phyloP scores from a whole-genome alignment of 2,113 vertebrate species.

The Halcyon senegalensis region DNA sequence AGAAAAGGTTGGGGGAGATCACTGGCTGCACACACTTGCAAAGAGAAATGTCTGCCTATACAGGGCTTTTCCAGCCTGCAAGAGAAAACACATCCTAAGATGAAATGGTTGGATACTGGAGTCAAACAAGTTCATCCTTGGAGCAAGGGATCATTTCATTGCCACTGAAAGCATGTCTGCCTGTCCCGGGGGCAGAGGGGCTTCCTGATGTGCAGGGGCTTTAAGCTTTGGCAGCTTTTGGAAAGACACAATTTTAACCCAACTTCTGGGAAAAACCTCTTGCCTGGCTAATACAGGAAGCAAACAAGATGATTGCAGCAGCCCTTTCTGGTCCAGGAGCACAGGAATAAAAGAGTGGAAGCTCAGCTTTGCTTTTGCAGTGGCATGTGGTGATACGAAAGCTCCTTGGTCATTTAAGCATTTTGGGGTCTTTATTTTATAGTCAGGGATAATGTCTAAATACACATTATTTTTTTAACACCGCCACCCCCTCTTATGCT shows the following conservation, averaged over 20 bases:
- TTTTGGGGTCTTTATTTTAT: slow-evolving; percentile 66
- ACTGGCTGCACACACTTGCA: not conserved
- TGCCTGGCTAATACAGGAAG: slow-evolving; percentile 7
- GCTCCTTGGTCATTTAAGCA: slow-evolving; percentile 34
- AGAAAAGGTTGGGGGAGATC: not conserved
- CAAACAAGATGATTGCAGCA: not conserved
- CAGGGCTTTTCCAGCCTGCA: not conserved
- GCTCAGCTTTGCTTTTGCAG: not conserved
- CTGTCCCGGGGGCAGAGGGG: not conserved
- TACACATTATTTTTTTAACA: slow-evolving; percentile 63
- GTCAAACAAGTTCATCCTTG: not conserved
- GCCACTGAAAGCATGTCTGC: not conserved
- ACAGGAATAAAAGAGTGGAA: not conserved
- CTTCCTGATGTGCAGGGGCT: not conserved
- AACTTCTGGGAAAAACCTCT: not conserved
- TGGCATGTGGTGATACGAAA: not conserved
- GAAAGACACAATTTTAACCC: not conserved
- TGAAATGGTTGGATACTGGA: not conserved
- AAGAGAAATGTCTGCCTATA: not conserved
- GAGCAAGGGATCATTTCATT: not conserved
- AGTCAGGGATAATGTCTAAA: slow-evolving; percentile 60
- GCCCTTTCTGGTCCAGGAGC: not conserved
- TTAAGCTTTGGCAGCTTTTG: not conserved
- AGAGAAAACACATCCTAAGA: not conserved
- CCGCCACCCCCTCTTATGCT: slow-evolving; percentile 31